Base-by-base conservation (phyloP, 1,140 invertebrate species). In the Drosophila teissieri region DNA sequence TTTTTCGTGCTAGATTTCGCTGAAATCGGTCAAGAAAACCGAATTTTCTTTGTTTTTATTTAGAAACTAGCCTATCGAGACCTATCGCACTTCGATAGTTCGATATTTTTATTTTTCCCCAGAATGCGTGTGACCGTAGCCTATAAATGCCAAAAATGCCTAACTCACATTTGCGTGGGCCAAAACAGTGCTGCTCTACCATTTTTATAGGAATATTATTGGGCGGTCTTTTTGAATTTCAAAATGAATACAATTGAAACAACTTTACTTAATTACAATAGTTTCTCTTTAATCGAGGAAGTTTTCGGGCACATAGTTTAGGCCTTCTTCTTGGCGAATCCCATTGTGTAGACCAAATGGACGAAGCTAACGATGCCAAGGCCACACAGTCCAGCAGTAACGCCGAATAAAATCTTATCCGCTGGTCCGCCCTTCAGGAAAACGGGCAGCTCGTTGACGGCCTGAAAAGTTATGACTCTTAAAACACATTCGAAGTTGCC, bases 241-340 rank as follows among this genome's bases (percentile, higher is more conserved):
- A 24, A 48, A 34, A 53, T 14, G 4, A 24, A 24, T 4, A 4
- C 24, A 24, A 24, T 24, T 24, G 14, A 52, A 60, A 27, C 17
- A 17, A 44, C 31, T 8, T 8, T 22, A 5, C 14, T 37, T 56
- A 48, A 14, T 36, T 12, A 34, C 31, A 39, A 39, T 52, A 42
- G 12, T 15, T 31, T 58, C 27, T 70, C 53, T 67, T 86, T 65
- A 58, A 52, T 53, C 40, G 53, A 37, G 55, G 6, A n/a, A 10
- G 22, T 27, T 42, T 51, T 22, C 42, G 3, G 45, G 4, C 8
- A n/a, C 39, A 40, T 61, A 39, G 17, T 40, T 85, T 90, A 90
- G 40, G 85, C 81, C 82, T 85, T 84, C 77, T 92, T 92, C 54
- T 92, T 92, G 45, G 81, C 39, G 54, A 92, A 91, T 31, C 91